A percentile compares a stretch with the other conserved stretches of the same genome.
phyloP scores from a whole-genome alignment of 2,888 invertebrate species.

The Melanargia galathea region DNA sequence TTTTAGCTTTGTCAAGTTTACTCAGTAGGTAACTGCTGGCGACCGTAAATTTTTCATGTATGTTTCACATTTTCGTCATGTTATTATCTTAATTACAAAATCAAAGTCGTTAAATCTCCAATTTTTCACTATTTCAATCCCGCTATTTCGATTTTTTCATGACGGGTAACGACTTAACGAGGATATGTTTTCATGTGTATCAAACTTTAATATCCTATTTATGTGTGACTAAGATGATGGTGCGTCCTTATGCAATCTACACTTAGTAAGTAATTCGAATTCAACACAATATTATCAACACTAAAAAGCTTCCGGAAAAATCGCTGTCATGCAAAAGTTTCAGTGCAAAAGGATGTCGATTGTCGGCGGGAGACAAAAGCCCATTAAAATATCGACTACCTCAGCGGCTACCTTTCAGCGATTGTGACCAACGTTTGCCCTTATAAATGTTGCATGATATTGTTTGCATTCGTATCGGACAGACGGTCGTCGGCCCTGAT shows the following conservation, averaged over 20 bases:
- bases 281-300: background rate
- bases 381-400: conserved; percentile 35
- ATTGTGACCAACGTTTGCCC: conserved; percentile 56
- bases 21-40: no score
- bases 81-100: no score
- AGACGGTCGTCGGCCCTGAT: conserved; percentile 68
- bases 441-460: conserved; percentile 76
- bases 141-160: no score
- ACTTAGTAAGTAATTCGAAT: background rate
- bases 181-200: no score
- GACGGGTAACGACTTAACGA: no score
- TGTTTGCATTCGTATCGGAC: conserved; percentile 72
- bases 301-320: conserved; percentile 3
- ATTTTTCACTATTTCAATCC: no score
- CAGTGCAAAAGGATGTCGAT: conserved; percentile 19
- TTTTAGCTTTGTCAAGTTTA: background rate
- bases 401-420: conserved; percentile 38
- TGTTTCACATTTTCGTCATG: no score
- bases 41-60: no score
- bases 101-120: no score
- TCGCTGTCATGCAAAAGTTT: conserved; percentile 3
- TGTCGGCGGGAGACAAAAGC: conserved; percentile 29
- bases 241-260: no score
- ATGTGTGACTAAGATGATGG: no score
- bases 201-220: no score